Conservation (phyloP, 2,888 invertebrate species). For the Psylliodes chrysocephalus region DNA sequence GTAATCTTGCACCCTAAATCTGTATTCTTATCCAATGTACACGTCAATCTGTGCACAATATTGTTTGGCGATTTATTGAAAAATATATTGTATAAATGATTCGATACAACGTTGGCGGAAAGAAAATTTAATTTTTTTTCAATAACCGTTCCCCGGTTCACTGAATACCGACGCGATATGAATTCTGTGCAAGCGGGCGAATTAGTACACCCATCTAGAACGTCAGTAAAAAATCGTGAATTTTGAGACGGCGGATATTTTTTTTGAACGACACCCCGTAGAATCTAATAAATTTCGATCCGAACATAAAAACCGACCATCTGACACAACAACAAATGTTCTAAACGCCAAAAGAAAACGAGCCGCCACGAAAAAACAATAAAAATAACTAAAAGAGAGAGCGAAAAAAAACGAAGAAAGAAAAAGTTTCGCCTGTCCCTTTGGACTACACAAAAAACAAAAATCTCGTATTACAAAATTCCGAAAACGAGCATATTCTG, state of each 20-base stretch:
- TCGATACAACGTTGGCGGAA: too few species aligned
- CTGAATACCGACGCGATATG: too few species aligned
- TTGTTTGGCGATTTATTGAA: too few species aligned
- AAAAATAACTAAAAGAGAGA: slow-evolving; percentile 16
- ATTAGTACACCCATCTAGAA: too few species aligned
- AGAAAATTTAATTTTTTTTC: too few species aligned
- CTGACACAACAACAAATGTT: slow-evolving; percentile 31
- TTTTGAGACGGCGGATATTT: too few species aligned
- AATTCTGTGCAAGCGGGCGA: too few species aligned
- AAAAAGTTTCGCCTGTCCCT: slow-evolving; percentile 16
- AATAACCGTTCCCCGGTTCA: too few species aligned
- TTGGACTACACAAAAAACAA: slow-evolving; percentile 29
- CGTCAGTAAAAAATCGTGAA: too few species aligned
- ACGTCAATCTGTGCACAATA: too few species aligned
- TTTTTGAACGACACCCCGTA: not conserved
- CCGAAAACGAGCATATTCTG: slow-evolving; percentile 39
- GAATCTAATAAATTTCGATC: slow-evolving; percentile 25
- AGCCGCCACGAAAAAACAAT: slow-evolving; percentile 21
- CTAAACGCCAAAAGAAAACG: slow-evolving; percentile 27
- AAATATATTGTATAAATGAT: too few species aligned
- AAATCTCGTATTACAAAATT: slow-evolving; percentile 41
- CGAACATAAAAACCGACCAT: slow-evolving; percentile 20
- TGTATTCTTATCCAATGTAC: slow-evolving; percentile 73
- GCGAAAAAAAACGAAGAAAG: too few species aligned
- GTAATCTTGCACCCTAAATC: slow-evolving; percentile 76